Base-by-base conservation (phyloP, 23 tunicate species). In the Ascidia mentula region DNA sequence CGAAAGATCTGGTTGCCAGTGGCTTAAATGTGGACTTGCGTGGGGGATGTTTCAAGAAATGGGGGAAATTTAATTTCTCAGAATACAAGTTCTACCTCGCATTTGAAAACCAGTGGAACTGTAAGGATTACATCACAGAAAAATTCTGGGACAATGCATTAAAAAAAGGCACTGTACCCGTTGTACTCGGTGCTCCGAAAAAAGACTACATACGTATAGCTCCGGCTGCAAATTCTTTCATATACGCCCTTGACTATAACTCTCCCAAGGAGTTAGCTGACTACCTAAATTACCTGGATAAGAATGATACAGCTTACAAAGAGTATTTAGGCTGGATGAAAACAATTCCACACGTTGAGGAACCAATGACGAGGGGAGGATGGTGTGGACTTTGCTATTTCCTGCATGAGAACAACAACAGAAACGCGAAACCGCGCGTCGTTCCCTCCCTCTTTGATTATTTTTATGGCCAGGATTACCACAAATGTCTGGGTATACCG, bases 31-130 rank as follows among this genome's bases (percentile, higher is more conserved):
- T 91, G 8, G 80, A 87, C 59, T 33, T 74, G 5, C 59, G 88
- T 42, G 96, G 96, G 35, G 39, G 31, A 20, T 90, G 96, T 75
- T 90, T 86, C 34, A 69, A 78, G 3, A 42, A 72, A 28, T 59
- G 60, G 38, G n/a, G n/a, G n/a, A n/a, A n/a, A n/a, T 40, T 15
- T 24, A 40, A 40, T 18, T 42, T 45, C 22, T 31, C 35, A 32
- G 38, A 79, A 80, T 76, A 84, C 33, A 89, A 89, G 82, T 89
- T 89, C 59, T 89, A 89, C 59, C 53, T 89, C 6, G 89, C 94
- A 3, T 89, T 84, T 45, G 94, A 89, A 53, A 89, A 89, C 65
- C 59, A 69, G 59, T 30, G 26, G n/a, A 74, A 72, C 35, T 86
- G 90, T 60, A 75, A 65, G 35, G 90, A 86, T 33, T 86, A 86